These are phyloP conservation scores for Oncorhynchus kisutch DNA, from an alignment of 2,113 vertebrate species.

Conservation along the genomic window DNA sequence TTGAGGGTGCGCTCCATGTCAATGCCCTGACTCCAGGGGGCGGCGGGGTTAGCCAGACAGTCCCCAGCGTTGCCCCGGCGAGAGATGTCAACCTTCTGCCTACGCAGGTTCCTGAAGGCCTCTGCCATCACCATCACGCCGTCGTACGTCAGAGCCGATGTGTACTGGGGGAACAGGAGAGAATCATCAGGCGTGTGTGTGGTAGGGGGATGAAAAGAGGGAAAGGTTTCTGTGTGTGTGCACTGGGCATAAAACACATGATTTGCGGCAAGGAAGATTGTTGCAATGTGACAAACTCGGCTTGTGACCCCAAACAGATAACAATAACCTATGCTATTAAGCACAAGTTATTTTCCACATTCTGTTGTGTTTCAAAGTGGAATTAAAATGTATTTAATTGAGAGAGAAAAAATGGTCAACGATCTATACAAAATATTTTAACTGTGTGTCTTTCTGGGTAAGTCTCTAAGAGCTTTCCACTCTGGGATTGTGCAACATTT, in stretches of 20 bases:
- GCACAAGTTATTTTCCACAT: no score
- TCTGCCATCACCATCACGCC: conserved; percentile 99
- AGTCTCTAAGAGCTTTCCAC: no score
- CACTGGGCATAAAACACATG: not conserved
- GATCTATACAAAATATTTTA: no score
- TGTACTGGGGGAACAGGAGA: conserved; percentile 79
- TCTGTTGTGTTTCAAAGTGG: no score
- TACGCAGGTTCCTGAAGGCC: conserved; percentile 93
- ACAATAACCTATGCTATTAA: no score
- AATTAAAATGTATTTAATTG: no score
- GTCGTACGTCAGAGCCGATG: conserved; percentile 94
- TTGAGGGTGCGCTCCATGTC: conserved; percentile 90
- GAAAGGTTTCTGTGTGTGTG: not conserved
- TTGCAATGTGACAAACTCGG: no score
- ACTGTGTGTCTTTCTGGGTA: no score
- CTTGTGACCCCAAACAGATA: no score
- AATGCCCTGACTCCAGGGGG: conserved; percentile 95
- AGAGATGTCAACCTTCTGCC: conserved; percentile 96
- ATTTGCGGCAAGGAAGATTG: no score
- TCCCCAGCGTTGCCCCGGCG: conserved; percentile 95
- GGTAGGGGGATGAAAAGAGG: not conserved
- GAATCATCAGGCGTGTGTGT: not conserved
- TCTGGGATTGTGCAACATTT: no score
- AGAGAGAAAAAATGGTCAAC: no score
- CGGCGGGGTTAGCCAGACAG: conserved; percentile 95